Conservation (phyloP, 2,113 vertebrate species). For the Macaca fascicularis region DNA sequence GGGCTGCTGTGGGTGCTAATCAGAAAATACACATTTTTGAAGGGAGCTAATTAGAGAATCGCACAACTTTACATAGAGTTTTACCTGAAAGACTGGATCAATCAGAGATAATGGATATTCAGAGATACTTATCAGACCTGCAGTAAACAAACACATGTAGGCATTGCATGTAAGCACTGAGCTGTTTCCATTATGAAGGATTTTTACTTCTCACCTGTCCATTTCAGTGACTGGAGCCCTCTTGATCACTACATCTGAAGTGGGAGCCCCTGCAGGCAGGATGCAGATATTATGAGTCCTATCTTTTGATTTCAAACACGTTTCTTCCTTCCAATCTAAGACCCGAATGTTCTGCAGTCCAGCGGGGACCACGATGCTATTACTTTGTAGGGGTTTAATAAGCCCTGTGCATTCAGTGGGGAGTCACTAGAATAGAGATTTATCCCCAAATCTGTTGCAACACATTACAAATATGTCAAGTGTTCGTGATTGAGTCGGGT, state of each 20-base stretch:
- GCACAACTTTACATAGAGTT: slow-evolving; percentile 66
- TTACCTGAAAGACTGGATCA: not conserved
- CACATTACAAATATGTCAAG: not conserved
- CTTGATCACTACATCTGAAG: not conserved
- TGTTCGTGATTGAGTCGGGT: not conserved
- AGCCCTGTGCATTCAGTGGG: not conserved
- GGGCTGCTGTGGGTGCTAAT: slow-evolving; percentile 75
- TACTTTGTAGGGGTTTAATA: not conserved
- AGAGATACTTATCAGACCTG: not conserved
- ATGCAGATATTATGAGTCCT: not conserved
- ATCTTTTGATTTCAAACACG: not conserved
- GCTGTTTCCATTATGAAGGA: not conserved
- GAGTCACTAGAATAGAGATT: not conserved
- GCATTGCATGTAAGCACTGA: slow-evolving; percentile 13
- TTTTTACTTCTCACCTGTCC: slow-evolving; percentile 7
- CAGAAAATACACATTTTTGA: slow-evolving; percentile 66
- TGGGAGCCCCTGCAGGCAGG: not conserved
- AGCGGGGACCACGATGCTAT: not conserved
- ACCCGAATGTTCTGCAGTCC: not conserved
- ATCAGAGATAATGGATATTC: slow-evolving; percentile 12
- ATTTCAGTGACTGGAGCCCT: not conserved
- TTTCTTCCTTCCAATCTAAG: slow-evolving; percentile 48
- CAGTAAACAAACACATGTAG: not conserved
- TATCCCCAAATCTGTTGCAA: not conserved
- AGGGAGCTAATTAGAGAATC: slow-evolving; percentile 81